A percentile compares a stretch with the other conserved stretches of the same genome.
These are phyloP conservation scores for Formica aserva DNA, from an alignment of 2,888 invertebrate genomes.

Conservation along the genomic window DNA sequence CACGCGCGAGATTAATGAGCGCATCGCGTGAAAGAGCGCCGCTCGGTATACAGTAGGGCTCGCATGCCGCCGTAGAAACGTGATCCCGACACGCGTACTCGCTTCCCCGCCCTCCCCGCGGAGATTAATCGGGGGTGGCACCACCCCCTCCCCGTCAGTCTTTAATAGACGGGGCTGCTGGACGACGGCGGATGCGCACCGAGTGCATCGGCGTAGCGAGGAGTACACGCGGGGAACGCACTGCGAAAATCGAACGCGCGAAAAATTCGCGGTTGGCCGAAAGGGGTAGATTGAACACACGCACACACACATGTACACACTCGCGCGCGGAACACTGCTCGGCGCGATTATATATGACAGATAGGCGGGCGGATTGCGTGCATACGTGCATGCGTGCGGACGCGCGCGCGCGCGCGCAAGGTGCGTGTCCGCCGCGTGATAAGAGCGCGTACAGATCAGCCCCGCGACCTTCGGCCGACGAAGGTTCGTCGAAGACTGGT, in stretches of 20 bases:
- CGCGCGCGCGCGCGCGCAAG: slow-evolving; percentile 7
- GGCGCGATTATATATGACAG: background rate
- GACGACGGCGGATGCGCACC: background rate
- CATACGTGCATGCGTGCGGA: background rate
- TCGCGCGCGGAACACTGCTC: background rate
- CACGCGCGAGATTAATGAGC: slow-evolving; percentile 40
- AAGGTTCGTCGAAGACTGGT: slow-evolving; percentile 74
- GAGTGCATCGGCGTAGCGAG: slow-evolving; percentile 8
- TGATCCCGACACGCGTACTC: slow-evolving; percentile 28
- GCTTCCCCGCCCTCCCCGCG: background rate
- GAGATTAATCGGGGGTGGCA: slow-evolving; percentile 14
- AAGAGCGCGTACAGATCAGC: slow-evolving; percentile 22
- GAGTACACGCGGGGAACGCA: slow-evolving; percentile 34
- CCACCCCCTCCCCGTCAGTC: background rate
- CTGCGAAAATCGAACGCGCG: slow-evolving; percentile 24
- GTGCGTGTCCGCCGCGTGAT: slow-evolving; percentile 41
- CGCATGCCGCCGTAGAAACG: slow-evolving; percentile 34
- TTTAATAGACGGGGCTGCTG: background rate
- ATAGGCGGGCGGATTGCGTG: background rate
- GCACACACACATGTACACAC: background rate
- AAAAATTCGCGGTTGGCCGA: background rate
- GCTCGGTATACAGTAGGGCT: background rate
- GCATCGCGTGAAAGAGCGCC: slow-evolving; percentile 47
- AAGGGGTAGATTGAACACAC: background rate
- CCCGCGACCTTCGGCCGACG: slow-evolving; percentile 65